Base-by-base conservation (phyloP, 2,113 vertebrate genomes). In the Podarcis muralis region DNA sequence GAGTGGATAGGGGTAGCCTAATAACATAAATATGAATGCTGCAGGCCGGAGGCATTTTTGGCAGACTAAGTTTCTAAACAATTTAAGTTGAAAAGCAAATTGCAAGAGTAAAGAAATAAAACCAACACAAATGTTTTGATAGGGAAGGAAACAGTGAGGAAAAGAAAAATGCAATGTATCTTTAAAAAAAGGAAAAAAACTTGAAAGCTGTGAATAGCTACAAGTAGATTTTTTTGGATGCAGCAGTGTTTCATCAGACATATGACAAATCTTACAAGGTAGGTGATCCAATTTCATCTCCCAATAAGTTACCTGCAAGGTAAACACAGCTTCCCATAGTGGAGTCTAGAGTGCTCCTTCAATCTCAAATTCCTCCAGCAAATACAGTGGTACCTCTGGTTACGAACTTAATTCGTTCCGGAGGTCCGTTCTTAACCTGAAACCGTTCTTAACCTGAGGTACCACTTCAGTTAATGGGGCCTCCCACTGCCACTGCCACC, bases 191-290 rank as follows among this genome's bases (percentile, higher is more conserved):
- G 78, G 0, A 0, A 0, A 0, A 35, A 68, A 1, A 91, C 66
- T 86, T 87, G 89, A 92, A 89, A 93, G 91, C 92, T 78, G 78
- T 0, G 88, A 93, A 93, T 83, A 74, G 90, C 91, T 92, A 91
- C 92, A 93, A 87, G 95, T 20, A 89, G 83, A 75, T 12, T 80
- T 88, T 88, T 35, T 85, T 85, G 0, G 90, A 79, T 89, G 57
- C 79, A 88, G 68, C 81, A 86, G 88, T 27, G 0, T 86, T 86
- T 94, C 93, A 94, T 91, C 93, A 92, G 94, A 91, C 92, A 92
- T 90, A 85, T 85, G 93, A 91, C 78, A 90, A 71, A 69, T 84
- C 75, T 66, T 79, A 53, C 87, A 89, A 94, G 89, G 90, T 89
- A 91, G 89, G 88, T 93, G 86, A 90, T 88, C 94, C 88, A 79